Conservation (phyloP, 2,888 invertebrate genomes). For the Apamea anceps region DNA sequence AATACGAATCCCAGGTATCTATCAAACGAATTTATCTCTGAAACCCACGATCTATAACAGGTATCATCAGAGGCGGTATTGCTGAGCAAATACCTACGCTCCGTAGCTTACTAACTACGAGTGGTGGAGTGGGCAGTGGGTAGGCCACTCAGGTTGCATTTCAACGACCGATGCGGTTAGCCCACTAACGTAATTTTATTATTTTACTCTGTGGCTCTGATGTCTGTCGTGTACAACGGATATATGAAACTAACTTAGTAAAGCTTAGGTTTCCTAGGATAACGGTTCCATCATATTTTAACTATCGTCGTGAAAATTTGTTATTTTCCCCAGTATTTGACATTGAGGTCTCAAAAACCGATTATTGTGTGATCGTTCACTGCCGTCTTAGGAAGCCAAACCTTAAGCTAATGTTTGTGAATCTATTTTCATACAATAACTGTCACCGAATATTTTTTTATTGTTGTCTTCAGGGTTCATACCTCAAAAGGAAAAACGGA, state of each 20-base stretch:
- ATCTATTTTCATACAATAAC: neutral
- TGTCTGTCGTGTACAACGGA: neutral
- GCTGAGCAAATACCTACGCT: conserved; percentile 41
- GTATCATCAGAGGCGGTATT: conserved; percentile 22
- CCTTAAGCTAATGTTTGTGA: neutral
- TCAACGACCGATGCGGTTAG: conserved; percentile 29
- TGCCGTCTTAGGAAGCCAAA: no score
- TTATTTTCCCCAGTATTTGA: neutral
- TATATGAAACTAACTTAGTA: neutral
- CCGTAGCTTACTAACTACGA: conserved; percentile 10
- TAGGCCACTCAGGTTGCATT: conserved; percentile 40
- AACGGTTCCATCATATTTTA: neutral
- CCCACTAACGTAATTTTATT: conserved; percentile 41
- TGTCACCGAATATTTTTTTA: neutral
- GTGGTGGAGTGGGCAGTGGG: conserved; percentile 2
- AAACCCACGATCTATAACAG: conserved; percentile 8
- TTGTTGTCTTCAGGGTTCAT: no score
- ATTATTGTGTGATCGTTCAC: no score
- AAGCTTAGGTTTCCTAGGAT: neutral
- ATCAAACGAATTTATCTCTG: conserved; percentile 25
- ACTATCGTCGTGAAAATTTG: neutral
- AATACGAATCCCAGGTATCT: conserved; percentile 26
- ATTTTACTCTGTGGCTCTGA: conserved; percentile 23
- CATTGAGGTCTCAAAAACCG: neutral
- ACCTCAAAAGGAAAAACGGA: no score